These are phyloP conservation scores for Drosophila novamexicana DNA, from an alignment of 1,140 invertebrate genomes.

Conservation along the genomic window DNA sequence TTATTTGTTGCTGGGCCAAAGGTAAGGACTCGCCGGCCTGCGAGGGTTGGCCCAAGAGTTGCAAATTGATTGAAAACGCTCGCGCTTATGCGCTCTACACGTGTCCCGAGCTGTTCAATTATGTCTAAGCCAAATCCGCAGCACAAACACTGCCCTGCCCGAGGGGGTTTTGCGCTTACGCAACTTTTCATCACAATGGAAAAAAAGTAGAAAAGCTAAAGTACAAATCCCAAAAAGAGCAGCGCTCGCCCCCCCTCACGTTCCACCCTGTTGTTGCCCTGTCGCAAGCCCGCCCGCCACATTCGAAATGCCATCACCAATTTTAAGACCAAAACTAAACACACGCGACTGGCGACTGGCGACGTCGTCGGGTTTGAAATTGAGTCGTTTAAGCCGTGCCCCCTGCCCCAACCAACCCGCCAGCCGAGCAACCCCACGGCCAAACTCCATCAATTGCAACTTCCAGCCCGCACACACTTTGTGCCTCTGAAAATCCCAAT, in stretches of 20 bases:
- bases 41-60: constrained; percentile 62
- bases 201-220: not conserved
- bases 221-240: constrained; percentile 53
- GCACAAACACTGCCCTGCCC: constrained; percentile 54
- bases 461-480: not conserved
- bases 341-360: constrained; percentile 52
- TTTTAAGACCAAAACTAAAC: constrained; percentile 75
- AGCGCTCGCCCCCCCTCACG: not conserved
- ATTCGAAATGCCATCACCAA: constrained; percentile 29
- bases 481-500: too few relatives aligned
- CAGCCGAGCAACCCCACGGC: not conserved
- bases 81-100: constrained; percentile 49
- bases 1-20: constrained; percentile 29
- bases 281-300: constrained; percentile 12
- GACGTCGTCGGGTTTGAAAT: constrained; percentile 50
- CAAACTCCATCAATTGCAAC: not conserved
- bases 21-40: constrained; percentile 48
- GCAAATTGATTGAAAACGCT: constrained; percentile 54
- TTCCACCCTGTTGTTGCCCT: not conserved
- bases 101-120: constrained; percentile 81
- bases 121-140: constrained; percentile 79
- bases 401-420: not conserved
- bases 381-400: constrained; percentile 57
- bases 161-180: constrained; percentile 2
- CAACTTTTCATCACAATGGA: constrained; percentile 1